These are phyloP conservation scores for Sphaerodactylus townsendi DNA, from an alignment of 2,113 vertebrate species.

Conservation along the genomic window DNA sequence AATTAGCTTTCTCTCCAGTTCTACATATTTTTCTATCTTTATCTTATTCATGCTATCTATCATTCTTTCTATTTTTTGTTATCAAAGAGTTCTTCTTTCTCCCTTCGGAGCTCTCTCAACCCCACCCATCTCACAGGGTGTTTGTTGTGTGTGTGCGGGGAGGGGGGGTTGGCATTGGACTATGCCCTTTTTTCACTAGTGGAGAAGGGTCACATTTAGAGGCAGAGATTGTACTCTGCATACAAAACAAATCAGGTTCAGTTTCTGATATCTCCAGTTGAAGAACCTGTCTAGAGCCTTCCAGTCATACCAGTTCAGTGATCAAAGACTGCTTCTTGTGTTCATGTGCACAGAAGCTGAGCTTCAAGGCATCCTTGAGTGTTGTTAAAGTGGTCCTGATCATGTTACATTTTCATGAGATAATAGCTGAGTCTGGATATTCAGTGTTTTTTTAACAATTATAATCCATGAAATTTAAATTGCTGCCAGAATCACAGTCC, in stretches of 20 bases:
- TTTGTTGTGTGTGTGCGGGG: too few species aligned
- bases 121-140: too few species aligned
- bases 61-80: too few species aligned
- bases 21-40: too few species aligned
- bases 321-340: not conserved
- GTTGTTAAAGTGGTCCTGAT: not conserved
- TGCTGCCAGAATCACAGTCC: too few species aligned
- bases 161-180: not conserved
- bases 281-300: not conserved
- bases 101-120: too few species aligned
- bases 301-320: not conserved
- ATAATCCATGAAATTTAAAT: too few species aligned
- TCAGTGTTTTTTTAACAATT: too few species aligned
- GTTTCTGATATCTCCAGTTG: not conserved
- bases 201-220: too few species aligned
- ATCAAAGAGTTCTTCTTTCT: too few species aligned
- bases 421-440: not conserved
- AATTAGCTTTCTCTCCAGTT: too few species aligned
- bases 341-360: not conserved
- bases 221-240: not conserved
- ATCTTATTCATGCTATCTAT: too few species aligned
- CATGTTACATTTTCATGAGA: not conserved
- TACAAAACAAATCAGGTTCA: not conserved
- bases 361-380: not conserved
- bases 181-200: not conserved